These are phyloP conservation scores for Polyommatus icarus DNA, from an alignment of 2,888 invertebrate species.

Conservation along the genomic window DNA sequence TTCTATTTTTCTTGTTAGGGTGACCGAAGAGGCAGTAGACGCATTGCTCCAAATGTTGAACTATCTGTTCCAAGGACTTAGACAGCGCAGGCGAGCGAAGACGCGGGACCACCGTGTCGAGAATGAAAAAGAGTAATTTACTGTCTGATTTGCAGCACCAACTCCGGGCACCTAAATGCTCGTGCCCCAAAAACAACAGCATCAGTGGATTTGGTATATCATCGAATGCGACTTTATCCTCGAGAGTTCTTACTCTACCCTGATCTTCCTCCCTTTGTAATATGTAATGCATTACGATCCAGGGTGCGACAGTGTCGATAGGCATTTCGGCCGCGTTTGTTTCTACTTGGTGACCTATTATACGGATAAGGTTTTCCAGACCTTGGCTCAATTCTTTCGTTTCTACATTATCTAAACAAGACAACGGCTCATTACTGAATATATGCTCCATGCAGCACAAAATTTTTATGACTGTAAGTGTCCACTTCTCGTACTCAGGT, in stretches of 20 bases:
- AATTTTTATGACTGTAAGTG: constrained; percentile 68
- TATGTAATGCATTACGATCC: constrained; percentile 91
- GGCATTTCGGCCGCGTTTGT: constrained; percentile 84
- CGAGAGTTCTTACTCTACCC: constrained; percentile 76
- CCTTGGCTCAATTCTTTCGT: constrained; percentile 83
- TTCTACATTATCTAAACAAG: constrained; percentile 76
- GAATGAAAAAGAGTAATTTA: constrained; percentile 87
- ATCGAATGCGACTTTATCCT: constrained; percentile 72
- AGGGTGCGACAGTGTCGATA: constrained; percentile 86
- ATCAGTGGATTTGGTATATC: constrained; percentile 87
- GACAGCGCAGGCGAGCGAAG: constrained; percentile 84
- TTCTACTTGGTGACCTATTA: constrained; percentile 90
- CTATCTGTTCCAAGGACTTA: constrained; percentile 83
- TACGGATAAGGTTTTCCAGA: constrained; percentile 86
- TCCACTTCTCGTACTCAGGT: constrained; percentile 72
- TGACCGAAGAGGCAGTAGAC: constrained; percentile 92
- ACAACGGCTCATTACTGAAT: constrained; percentile 65
- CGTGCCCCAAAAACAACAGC: constrained; percentile 90
- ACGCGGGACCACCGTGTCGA: constrained; percentile 87
- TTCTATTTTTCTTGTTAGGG: constrained; percentile 83
- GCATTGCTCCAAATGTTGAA: constrained; percentile 90
- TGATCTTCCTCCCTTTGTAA: constrained; percentile 87
- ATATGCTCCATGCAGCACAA: constrained; percentile 73
- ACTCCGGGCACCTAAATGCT: constrained; percentile 86
- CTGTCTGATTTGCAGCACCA: constrained; percentile 91